Percentiles rank a stretch among this genome's conserved stretches.
Conservation (phyloP, 2,797 vertebrate species). For the Falco biarmicus region DNA sequence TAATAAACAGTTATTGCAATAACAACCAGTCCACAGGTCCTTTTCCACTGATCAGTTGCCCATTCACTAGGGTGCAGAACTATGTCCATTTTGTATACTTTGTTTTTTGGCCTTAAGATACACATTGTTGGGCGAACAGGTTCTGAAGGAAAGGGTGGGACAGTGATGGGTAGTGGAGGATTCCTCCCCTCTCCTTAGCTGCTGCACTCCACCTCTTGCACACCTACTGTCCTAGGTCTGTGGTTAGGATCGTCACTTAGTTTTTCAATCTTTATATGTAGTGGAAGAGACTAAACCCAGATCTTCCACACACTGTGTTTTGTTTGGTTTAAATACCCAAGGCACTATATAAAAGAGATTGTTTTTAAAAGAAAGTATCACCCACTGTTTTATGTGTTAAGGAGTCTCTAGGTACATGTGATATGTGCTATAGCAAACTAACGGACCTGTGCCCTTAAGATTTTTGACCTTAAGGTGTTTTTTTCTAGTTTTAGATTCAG, state of each 20-base stretch:
- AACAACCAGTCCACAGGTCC: neutral
- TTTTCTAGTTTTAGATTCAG: neutral
- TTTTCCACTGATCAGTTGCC: neutral
- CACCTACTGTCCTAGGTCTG: neutral
- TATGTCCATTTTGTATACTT: neutral
- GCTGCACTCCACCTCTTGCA: neutral
- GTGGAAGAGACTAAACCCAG: neutral
- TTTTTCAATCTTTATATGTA: neutral
- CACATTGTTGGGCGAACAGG: neutral
- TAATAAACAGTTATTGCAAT: neutral
- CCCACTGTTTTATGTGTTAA: neutral
- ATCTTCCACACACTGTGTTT: neutral
- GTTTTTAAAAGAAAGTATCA: neutral
- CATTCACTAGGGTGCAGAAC: neutral
- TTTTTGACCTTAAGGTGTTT: neutral
- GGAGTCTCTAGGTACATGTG: neutral
- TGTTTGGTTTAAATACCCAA: neutral
- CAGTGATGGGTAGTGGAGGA: neutral
- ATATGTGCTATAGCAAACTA: neutral
- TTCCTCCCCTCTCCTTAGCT: neutral
- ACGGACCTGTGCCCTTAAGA: neutral
- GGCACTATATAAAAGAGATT: neutral
- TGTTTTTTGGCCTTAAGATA: neutral
- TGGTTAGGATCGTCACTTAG: neutral
- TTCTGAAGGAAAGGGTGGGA: neutral